phyloP scores from a whole-genome alignment of 2,888 invertebrate genomes.

The Tromatobia lineatoria region DNA sequence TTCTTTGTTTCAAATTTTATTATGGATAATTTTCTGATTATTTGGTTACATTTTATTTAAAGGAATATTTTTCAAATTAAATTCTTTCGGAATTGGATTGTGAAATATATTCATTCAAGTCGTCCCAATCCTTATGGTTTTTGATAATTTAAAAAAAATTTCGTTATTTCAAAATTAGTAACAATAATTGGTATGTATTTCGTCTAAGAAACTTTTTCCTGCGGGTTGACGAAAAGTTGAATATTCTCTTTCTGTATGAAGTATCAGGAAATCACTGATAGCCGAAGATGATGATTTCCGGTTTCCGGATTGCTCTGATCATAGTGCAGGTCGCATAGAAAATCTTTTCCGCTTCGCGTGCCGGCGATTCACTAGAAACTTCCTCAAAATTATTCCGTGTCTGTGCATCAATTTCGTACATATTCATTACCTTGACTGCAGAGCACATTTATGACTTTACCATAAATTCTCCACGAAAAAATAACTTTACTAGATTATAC shows the following conservation, averaged over 20 bases:
- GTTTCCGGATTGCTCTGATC: constrained; percentile 14
- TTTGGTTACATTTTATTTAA: no score
- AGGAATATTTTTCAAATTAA: no score
- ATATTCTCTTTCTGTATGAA: not conserved
- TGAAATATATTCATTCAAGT: no score
- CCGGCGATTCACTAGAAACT: constrained; percentile 40
- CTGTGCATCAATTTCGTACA: constrained; percentile 10
- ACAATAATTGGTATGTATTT: not conserved
- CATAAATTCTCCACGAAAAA: not conserved
- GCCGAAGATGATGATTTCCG: constrained; percentile 31
- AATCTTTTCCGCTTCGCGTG: constrained; percentile 54
- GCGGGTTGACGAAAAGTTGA: not conserved
- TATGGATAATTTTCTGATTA: not conserved
- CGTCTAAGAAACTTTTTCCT: not conserved
- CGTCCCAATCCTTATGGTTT: no score
- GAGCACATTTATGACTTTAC: not conserved
- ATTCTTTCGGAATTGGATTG: no score
- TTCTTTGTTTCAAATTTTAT: not conserved
- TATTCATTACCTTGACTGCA: constrained; percentile 37
- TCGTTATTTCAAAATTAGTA: not conserved
- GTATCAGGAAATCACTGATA: not conserved
- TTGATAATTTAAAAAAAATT: not conserved
- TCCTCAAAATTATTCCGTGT: constrained; percentile 49
- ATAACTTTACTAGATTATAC: not conserved
- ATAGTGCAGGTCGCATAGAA: constrained; percentile 6